Percentiles rank a stretch among this genome's conserved stretches.
These are phyloP conservation scores for Chelonia mydas DNA, from an alignment of 2,797 vertebrate species.

Conservation along the genomic window DNA sequence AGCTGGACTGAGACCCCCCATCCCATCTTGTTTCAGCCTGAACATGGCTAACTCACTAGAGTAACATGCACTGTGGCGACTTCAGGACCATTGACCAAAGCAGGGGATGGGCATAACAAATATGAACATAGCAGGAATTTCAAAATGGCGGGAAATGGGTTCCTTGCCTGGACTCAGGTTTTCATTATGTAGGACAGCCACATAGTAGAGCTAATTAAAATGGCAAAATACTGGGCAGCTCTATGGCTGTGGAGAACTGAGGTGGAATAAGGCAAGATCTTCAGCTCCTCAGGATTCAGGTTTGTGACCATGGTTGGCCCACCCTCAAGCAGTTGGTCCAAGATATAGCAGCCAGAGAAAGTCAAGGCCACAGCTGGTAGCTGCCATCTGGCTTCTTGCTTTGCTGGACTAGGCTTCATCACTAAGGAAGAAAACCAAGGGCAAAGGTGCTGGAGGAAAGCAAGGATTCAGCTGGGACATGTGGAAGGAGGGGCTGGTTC, in stretches of 20 bases:
- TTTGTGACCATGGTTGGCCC: background rate
- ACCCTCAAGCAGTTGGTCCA: background rate
- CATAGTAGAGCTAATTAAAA: background rate
- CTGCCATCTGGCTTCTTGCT: slow-evolving; percentile 30
- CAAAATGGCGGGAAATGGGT: background rate
- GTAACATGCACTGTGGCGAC: background rate
- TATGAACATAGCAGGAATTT: background rate
- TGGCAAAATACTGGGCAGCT: background rate
- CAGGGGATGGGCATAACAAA: background rate
- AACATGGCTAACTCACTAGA: background rate
- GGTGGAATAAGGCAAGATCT: background rate
- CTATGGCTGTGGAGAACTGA: background rate
- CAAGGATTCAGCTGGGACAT: rapidly evolving
- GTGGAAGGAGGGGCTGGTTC: rapidly evolving
- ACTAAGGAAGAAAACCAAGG: background rate
- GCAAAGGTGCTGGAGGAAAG: background rate
- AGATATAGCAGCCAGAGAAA: background rate
- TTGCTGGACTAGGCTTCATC: background rate
- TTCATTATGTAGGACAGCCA: background rate
- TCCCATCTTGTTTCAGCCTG: background rate
- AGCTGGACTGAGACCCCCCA: background rate
- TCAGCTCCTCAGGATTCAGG: background rate
- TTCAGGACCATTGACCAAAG: background rate
- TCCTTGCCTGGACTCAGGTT: background rate
- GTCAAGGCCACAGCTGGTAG: background rate